Conservation (phyloP, 2,888 invertebrate species). For the Polymixis lichenea region DNA sequence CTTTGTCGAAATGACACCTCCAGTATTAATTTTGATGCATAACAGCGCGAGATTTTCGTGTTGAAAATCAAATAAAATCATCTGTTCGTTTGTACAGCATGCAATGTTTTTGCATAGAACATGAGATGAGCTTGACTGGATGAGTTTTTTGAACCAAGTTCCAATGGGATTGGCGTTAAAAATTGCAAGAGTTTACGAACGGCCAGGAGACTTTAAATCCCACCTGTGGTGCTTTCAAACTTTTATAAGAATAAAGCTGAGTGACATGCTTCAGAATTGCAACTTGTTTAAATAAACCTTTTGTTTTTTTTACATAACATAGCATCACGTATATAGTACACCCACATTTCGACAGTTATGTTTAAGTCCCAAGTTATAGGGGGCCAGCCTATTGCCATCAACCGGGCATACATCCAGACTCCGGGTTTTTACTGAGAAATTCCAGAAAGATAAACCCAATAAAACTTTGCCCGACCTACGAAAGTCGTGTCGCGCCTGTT, state of each 20-base stretch:
- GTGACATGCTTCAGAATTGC: no score
- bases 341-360: no score
- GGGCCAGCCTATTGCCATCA: no score
- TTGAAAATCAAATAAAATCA: slow-evolving; percentile 29
- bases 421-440: no score
- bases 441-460: no score
- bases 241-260: not conserved
- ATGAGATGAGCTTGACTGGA: slow-evolving; percentile 20
- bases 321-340: no score
- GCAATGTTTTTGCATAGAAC: slow-evolving; percentile 42
- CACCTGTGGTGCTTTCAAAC: slow-evolving; percentile 21
- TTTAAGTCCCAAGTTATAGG: no score
- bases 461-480: no score
- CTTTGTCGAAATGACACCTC: slow-evolving; percentile 30
- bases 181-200: slow-evolving; percentile 39
- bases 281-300: no score
- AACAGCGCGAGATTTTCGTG: slow-evolving; percentile 25
- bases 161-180: slow-evolving; percentile 47
- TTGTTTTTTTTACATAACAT: no score
- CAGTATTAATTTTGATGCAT: slow-evolving; percentile 59
- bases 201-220: not conserved
- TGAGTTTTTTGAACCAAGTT: slow-evolving; percentile 36
- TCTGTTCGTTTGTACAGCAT: slow-evolving; percentile 15
- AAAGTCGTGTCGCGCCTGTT: no score
- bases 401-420: no score